Percentiles rank a stretch among this genome's conserved stretches.
Evolutionary conservation across 2,888 invertebrate genomes (phyloP).

Genomic region (Agriopis leucophaearia): DNA sequence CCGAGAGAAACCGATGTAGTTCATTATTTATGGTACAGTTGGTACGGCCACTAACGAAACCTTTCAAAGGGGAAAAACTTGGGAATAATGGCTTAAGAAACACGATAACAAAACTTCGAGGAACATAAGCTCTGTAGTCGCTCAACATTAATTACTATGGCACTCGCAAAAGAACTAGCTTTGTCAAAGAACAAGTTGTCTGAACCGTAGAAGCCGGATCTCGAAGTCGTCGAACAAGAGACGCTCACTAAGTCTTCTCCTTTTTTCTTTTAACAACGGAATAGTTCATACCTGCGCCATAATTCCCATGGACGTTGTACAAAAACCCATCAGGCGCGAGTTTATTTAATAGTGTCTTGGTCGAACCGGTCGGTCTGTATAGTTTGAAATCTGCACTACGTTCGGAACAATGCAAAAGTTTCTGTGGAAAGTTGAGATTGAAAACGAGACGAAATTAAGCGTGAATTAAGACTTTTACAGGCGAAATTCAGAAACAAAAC

Average conservation of each 20-base stretch:
- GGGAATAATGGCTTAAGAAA: conserved; percentile 61
- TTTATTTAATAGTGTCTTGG: conserved; percentile 67
- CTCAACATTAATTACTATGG: conserved; percentile 75
- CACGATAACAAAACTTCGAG: conserved; percentile 65
- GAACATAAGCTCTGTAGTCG: conserved; percentile 59
- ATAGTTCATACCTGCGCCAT: conserved; percentile 62
- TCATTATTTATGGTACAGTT: conserved; percentile 59
- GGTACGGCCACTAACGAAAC: conserved; percentile 47
- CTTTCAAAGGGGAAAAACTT: conserved; percentile 55
- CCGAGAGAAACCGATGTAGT: conserved; percentile 51
- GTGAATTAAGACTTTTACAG: conserved; percentile 66
- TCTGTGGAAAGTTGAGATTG: conserved; percentile 65
- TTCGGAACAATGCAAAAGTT: conserved; percentile 66
- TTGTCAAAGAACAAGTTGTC: conserved; percentile 70
- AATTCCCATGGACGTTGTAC: conserved; percentile 55
- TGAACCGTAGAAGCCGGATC: conserved; percentile 43
- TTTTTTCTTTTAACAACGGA: conserved; percentile 54
- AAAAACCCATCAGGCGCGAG: conserved; percentile 60
- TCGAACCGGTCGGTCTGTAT: conserved; percentile 55
- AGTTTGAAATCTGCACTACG: conserved; percentile 57
- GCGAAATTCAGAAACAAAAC: conserved; percentile 61
- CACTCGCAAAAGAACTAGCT: conserved; percentile 65
- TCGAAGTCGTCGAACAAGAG: conserved; percentile 41
- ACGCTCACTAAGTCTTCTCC: conserved; percentile 51
- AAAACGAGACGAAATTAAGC: conserved; percentile 69